These are phyloP conservation scores for Elgaria multicarinata DNA, from an alignment of 2,113 vertebrate species.

Conservation along the genomic window DNA sequence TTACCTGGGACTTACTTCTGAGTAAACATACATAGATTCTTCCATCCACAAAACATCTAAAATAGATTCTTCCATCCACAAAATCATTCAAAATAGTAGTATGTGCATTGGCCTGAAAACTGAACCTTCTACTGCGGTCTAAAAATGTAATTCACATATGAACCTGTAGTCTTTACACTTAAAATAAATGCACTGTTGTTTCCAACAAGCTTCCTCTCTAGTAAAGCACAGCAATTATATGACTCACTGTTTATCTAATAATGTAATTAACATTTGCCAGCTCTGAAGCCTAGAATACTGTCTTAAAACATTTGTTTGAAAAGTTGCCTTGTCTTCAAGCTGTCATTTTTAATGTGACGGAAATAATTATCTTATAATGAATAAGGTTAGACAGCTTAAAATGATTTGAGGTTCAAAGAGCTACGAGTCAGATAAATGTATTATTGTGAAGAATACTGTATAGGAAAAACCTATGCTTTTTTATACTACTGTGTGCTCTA, in stretches of 20 bases:
- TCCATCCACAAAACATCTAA: not conserved
- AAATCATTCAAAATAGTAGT: not conserved
- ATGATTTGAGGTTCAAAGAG: conserved; percentile 80
- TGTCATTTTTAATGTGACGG: conserved; percentile 82
- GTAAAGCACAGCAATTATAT: conserved; percentile 69
- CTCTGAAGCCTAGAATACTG: conserved; percentile 78
- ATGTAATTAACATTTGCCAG: conserved; percentile 83
- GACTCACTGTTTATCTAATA: conserved; percentile 82
- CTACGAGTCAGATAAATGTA: conserved; percentile 78
- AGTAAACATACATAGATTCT: no score
- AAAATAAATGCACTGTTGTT: conserved; percentile 53
- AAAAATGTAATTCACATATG: not conserved
- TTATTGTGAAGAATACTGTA: conserved; percentile 73
- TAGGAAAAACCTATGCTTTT: conserved; percentile 47
- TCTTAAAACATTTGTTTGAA: conserved; percentile 84
- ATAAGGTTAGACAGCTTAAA: conserved; percentile 79
- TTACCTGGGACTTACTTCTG: no score
- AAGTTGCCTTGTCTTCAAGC: conserved; percentile 79
- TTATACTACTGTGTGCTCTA: conserved; percentile 27
- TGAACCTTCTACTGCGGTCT: not conserved
- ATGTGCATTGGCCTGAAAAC: not conserved
- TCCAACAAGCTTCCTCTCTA: conserved; percentile 56
- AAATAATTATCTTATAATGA: conserved; percentile 82
- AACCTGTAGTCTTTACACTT: not conserved
- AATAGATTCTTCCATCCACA: not conserved